These are phyloP conservation scores for Rhamnusium bicolor DNA, from an alignment of 2,888 invertebrate genomes.

Conservation along the genomic window DNA sequence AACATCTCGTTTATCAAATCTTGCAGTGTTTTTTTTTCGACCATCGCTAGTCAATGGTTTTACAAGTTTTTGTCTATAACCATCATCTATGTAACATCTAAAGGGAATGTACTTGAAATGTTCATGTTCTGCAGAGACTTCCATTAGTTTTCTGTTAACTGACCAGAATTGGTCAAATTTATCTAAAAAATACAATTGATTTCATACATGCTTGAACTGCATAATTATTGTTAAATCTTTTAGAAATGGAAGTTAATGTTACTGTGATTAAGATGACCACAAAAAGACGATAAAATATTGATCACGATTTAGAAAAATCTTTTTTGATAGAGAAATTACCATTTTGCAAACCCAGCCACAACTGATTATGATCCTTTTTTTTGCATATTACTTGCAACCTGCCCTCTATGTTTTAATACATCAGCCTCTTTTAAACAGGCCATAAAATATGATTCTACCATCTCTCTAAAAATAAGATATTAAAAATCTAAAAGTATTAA, in stretches of 20 bases:
- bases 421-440: slow-evolving; percentile 98
- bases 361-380: slow-evolving; percentile 96
- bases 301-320: background rate
- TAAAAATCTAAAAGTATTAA: slow-evolving; percentile 9
- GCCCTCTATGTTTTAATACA: slow-evolving; percentile 94
- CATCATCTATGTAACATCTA: slow-evolving; percentile 83
- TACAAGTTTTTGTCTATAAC: slow-evolving; percentile 83
- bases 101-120: slow-evolving; percentile 93
- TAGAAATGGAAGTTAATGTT: no score
- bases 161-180: slow-evolving; percentile 99
- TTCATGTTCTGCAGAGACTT: slow-evolving; percentile 84
- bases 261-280: no score
- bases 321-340: slow-evolving; percentile 73
- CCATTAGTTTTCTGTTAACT: slow-evolving; percentile 96
- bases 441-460: slow-evolving; percentile 95
- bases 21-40: slow-evolving; percentile 79
- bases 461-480: slow-evolving; percentile 78
- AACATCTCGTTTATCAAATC: slow-evolving; percentile 82
- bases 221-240: no score
- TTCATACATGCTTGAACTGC: no score
- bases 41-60: slow-evolving; percentile 85
- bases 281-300: no score
- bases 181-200: slow-evolving; percentile 83
- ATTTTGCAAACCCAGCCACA: slow-evolving; percentile 95
- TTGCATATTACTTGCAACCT: slow-evolving; percentile 92